Percentiles rank a stretch among this genome's conserved stretches.
Evolutionary conservation across 92 coral and sea anemone genomes (phyloP).

Genomic region (Phenganax subtilis): DNA sequence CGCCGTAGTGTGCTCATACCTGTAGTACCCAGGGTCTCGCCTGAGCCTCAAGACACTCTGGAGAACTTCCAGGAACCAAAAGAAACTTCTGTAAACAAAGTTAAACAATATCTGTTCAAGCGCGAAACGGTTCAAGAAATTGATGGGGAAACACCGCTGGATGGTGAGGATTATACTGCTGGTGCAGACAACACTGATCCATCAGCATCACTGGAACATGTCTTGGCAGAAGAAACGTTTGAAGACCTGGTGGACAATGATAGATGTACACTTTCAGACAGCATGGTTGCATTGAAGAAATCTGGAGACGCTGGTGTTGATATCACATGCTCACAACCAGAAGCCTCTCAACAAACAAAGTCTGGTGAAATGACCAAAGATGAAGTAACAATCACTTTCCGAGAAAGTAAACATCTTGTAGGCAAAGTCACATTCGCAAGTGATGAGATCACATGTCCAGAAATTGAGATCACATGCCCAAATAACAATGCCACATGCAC

Average conservation of each 20-base stretch:
- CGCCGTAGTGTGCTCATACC: conserved; percentile 17
- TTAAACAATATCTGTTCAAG: neutral
- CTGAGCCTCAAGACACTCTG: neutral
- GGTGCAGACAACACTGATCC: neutral
- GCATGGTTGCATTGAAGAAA: too few species aligned
- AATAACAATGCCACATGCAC: neutral
- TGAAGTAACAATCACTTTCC: neutral
- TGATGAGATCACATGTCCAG: neutral
- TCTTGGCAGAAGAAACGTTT: neutral
- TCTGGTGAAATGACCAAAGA: neutral
- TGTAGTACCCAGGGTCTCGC: conserved; percentile 29
- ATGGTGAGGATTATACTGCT: neutral
- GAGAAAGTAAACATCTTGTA: neutral
- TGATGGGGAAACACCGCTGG: conserved; percentile 3
- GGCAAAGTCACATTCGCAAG: neutral
- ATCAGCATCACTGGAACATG: neutral
- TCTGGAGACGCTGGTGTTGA: too few species aligned
- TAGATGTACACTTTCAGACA: neutral
- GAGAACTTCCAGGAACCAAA: neutral
- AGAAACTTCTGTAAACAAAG: neutral
- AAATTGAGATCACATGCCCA: neutral
- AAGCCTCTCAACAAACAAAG: neutral
- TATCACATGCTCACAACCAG: neutral
- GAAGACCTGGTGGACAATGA: conserved; percentile 4
- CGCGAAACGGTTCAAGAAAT: neutral